Evolutionary conservation across 2,113 vertebrate species (phyloP), one percentile per base, ranked within the genome.

Genomic region (Turnix velox): DNA sequence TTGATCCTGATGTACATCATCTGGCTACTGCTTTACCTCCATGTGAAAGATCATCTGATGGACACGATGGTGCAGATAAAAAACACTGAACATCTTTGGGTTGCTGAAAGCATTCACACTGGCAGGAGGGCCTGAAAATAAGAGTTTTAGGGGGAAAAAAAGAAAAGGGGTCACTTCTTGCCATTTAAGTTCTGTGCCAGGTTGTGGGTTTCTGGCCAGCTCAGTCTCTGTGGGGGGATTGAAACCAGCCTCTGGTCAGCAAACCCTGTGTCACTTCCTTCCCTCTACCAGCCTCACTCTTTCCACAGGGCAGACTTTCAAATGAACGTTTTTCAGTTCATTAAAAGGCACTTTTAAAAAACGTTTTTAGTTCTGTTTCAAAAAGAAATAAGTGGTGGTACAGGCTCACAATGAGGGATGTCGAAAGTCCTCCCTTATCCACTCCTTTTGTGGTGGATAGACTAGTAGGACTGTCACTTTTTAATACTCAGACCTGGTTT

Each of bases 261-360:
- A 92, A 93, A 51, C 71, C 83, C 85, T 95, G 84, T 97, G 97
- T 97, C 97, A 98, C 97, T 98, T 98, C 97, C 97, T 97, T 96
- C 89, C 89, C 93, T 93, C 91, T 12, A 7, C 63, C 65, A 94
- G 78, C 68, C 94, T 97, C 96, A 95, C 89, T 97, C 96, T 97
- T 97, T 97, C 96, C 97, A 97, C 88, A 77, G 89, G 94, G 62
- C 95, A 92, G 95, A 61, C 92, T 97, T 95, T 93, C 89, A 96
- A 94, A 96, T 96, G 80, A 95, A 91, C 7, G 0, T 91, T 97
- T 97, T 97, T 96, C 25, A 5, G 92, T 96, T 97, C 94, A 59
- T 96, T 96, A 96, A 96, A 96, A 96, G 76, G 78, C 79, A 94
- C 91, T 94, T 96, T 85, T 24, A 78, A 95, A 94, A 94, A 96